A percentile compares a stretch with the other conserved stretches of the same genome.
Conservation (phyloP, 2,113 vertebrate species). For the Peromyscus californicus region DNA sequence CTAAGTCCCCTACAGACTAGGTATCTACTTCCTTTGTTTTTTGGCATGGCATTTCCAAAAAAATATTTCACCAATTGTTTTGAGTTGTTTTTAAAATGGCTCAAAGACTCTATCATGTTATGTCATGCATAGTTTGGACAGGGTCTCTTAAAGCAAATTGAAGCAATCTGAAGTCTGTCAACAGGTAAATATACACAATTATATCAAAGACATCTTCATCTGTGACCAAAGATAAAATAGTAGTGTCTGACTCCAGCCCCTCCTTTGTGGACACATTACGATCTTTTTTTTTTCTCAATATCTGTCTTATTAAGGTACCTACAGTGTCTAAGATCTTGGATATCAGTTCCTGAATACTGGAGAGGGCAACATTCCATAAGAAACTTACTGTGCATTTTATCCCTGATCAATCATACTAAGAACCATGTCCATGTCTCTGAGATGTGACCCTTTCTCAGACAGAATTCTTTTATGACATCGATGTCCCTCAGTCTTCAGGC, state of each 20-base stretch:
- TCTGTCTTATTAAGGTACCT: background rate
- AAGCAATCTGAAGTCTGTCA: background rate
- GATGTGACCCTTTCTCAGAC: background rate
- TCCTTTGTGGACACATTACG: background rate
- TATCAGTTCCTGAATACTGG: background rate
- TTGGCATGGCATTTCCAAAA: constrained; percentile 10
- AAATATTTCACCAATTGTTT: background rate
- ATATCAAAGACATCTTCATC: background rate
- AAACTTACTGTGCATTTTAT: background rate
- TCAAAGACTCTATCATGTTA: background rate
- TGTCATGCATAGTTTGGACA: fast-evolving
- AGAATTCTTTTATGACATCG: background rate
- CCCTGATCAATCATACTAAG: background rate
- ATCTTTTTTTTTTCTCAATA: background rate
- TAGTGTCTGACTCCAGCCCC: background rate
- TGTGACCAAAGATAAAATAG: background rate
- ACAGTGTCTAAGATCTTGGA: background rate
- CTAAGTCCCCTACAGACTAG: constrained; percentile 45
- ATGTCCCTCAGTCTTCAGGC: background rate
- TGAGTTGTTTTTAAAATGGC: background rate
- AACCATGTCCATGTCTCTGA: background rate
- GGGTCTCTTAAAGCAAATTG: background rate
- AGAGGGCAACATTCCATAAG: background rate
- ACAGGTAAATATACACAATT: background rate
- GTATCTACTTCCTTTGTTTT: background rate